phyloP scores from a whole-genome alignment of 2,113 vertebrate genomes.

The Tringa solitaria region DNA sequence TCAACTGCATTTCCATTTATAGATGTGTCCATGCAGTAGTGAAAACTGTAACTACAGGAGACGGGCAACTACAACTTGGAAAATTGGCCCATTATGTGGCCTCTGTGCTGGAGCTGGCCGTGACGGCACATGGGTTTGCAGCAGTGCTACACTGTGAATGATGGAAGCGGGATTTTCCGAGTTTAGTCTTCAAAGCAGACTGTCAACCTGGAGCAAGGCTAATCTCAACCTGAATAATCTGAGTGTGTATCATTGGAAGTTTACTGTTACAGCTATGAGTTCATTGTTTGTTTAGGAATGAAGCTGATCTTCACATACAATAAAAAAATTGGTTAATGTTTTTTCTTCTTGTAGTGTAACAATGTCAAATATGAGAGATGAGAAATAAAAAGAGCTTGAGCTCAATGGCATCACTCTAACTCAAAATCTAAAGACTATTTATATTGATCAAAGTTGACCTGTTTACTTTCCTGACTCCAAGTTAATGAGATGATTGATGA shows the following conservation, averaged over 20 bases:
- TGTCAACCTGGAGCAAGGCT: neutral
- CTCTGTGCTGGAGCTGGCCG: neutral
- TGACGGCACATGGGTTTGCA: neutral
- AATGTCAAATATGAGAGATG: neutral
- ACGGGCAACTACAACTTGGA: neutral
- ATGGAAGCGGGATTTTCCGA: neutral
- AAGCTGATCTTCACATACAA: conserved; percentile 3
- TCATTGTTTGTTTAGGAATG: neutral
- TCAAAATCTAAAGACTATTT: conserved; percentile 7
- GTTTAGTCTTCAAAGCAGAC: neutral
- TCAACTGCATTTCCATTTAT: neutral
- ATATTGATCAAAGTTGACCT: conserved; percentile 54
- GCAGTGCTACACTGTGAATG: neutral
- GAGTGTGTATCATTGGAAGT: neutral
- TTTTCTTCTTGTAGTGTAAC: neutral
- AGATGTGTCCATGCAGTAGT: neutral
- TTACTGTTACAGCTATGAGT: neutral
- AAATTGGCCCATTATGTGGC: neutral
- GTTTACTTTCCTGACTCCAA: conserved; percentile 28
- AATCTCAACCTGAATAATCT: neutral
- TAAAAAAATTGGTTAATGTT: neutral
- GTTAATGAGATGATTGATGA: conserved; percentile 66
- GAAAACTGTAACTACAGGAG: neutral
- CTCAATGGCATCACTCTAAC: neutral
- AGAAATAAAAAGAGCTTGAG: neutral